Conservation (phyloP, 1,140 invertebrate genomes). For the Monochamus saltuarius region DNA sequence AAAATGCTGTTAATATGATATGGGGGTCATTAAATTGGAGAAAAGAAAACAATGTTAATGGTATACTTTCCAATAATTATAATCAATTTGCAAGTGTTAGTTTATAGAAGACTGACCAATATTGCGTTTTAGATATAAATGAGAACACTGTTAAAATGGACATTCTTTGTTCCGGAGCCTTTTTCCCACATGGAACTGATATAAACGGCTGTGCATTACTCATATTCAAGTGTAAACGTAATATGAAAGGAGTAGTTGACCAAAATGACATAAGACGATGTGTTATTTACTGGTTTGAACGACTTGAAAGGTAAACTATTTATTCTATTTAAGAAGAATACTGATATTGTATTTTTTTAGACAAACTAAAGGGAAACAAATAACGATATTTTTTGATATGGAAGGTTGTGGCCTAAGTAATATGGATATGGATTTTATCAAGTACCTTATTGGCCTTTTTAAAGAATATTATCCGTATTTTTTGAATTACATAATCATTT, state of each 20-base stretch:
- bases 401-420: slow-evolving; percentile 79
- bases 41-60: slow-evolving; percentile 76
- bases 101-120: not conserved
- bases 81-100: not conserved
- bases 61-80: slow-evolving; percentile 50
- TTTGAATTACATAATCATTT: slow-evolving; percentile 88
- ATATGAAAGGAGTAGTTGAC: slow-evolving; percentile 73
- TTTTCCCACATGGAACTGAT: slow-evolving; percentile 76
- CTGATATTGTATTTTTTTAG: slow-evolving; percentile 49
- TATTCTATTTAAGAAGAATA: not conserved
- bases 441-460: slow-evolving; percentile 83
- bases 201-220: slow-evolving; percentile 77
- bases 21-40: slow-evolving; percentile 84
- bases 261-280: slow-evolving; percentile 75
- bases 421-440: slow-evolving; percentile 85
- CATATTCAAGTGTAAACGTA: slow-evolving; percentile 74
- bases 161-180: slow-evolving; percentile 72
- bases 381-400: slow-evolving; percentile 91
- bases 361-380: slow-evolving; percentile 71
- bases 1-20: slow-evolving; percentile 71
- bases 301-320: slow-evolving; percentile 67
- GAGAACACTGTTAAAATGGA: slow-evolving; percentile 64
- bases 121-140: slow-evolving; percentile 41
- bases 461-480: slow-evolving; percentile 89
- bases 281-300: slow-evolving; percentile 87